Base-by-base conservation (phyloP, 2,113 vertebrate species). In the Xiphorhynchus elegans region DNA sequence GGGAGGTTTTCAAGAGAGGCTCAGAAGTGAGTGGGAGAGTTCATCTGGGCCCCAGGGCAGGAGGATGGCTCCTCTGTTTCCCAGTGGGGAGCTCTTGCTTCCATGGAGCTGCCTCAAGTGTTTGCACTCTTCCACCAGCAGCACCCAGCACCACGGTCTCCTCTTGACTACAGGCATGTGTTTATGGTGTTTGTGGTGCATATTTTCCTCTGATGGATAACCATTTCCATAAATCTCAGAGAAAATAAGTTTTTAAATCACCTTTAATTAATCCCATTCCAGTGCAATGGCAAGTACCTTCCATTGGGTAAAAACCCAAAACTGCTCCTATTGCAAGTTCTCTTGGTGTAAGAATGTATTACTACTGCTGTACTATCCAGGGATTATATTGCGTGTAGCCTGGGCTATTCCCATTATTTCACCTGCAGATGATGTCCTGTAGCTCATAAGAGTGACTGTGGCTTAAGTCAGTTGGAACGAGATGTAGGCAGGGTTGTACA, bases 391-490 rank as follows among this genome's bases (percentile, higher is more conserved):
- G 46, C 0, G 0, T 13, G 5, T 13, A 44, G 35, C 60, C 72
- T 53, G 64, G 60, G 25, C 17, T 23, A 18, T 23, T 77, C 31
- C 47, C 11, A 13, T 49, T 18, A 39, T 74, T 72, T 72, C 52
- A 56, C 29, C 49, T 74, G 55, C 42, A 88, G 46, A 47, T 5
- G 9, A n/a, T 17, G 10, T 60, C 35, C 60, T 47, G 10, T 17
- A 55, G 29, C 40, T 89, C 50, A 24, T 0, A 0, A 70, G 29
- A 62, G 25, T 14, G 50, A 35, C 40, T 0, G 2, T 12, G 39
- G 11, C n/a, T 77, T 46, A 59, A 50, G 20, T 72, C 23, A 49
- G 11, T 33, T 70, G 19, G 17, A 85, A 60, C 3, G 3, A 60
- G 56, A 86, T 10, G 8, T 63, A 69, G 39, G 16, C 56, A 59